Evolutionary conservation across 2,113 vertebrate species (phyloP), one percentile per base, ranked within the genome.

Genomic region (Zosterops japonicus): DNA sequence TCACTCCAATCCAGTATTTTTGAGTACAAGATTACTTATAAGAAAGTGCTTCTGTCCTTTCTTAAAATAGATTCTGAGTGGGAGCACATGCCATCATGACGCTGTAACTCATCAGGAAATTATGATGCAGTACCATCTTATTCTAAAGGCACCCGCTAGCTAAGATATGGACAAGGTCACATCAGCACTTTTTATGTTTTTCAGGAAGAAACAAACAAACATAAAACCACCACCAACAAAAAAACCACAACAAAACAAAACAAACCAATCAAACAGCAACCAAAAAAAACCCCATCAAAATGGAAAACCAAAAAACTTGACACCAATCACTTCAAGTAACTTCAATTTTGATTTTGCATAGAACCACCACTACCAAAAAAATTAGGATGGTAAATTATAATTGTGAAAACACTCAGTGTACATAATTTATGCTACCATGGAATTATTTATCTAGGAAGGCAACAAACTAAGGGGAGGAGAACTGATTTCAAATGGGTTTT

Each of bases 51-150:
- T 97, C 91, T 95, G 92, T 91, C 92, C 93, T 95, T 97, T 95
- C 96, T 96, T 95, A 97, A 97, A 98, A 97, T 95, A 97, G 95
- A 95, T 77, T 95, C 53, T 64, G 80, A 97, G 93, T 96, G 77
- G 86, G 87, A 95, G 41, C 94, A 88, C 68, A 94, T 93, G 92
- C 75, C 95, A 96, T 94, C 83, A 96, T 71, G 70, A 96, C 94
- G 95, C 72, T 94, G 55, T 85, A 95, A 89, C 56, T 95, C 57
- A 84, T 91, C 65, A 90, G 65, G 36, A 96, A 95, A 90, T 88
- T 93, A 91, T 76, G 95, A 97, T 83, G 64, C 41, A 82, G 82
- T 47, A 96, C 46, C 28, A 7, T 94, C 68, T 87, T 96, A 91
- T 67, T 93, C 87, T 52, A 76, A 84, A 89, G 72, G 79, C 52